Percentiles rank a stretch among this genome's conserved stretches.
Evolutionary conservation across 1,140 invertebrate species (phyloP).

Genomic region (Drosophila bipectinata): DNA sequence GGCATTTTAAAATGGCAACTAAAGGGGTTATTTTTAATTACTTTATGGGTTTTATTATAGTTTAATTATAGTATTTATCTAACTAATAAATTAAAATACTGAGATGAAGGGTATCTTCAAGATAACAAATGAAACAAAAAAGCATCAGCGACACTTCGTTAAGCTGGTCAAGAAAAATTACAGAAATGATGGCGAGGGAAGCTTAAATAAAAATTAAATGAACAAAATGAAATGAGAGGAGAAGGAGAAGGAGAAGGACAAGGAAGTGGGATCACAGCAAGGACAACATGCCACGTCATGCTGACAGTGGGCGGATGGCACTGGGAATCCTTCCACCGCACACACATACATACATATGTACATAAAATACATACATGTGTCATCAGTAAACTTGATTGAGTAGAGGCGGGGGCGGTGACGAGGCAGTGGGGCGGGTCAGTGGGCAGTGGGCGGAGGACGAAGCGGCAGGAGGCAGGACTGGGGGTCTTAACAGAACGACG

Average conservation of each 20-base stretch:
- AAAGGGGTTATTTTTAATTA: not conserved
- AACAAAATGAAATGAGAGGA: constrained; percentile 24
- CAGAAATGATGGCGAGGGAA: constrained; percentile 48
- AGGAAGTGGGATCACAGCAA: constrained; percentile 44
- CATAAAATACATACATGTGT: constrained; percentile 37
- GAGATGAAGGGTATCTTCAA: constrained; percentile 5
- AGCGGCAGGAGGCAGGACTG: not conserved
- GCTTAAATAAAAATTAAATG: constrained; percentile 66
- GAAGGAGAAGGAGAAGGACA: constrained; percentile 15
- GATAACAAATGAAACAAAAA: constrained; percentile 20
- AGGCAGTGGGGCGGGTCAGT: not conserved
- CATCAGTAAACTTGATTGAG: constrained; percentile 57
- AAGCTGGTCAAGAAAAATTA: constrained; percentile 51
- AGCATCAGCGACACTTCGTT: constrained; percentile 39
- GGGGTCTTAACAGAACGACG: constrained; percentile 42
- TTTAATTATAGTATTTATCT: no score
- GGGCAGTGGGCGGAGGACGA: no score
- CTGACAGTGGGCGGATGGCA: constrained; percentile 46
- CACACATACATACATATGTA: not conserved
- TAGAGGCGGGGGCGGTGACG: not conserved
- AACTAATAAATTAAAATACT: not conserved
- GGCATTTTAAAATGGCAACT: not conserved
- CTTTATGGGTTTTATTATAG: no score
- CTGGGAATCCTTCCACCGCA: not conserved
- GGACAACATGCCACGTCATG: constrained; percentile 58